Percentiles rank a stretch among this genome's conserved stretches.
Conservation (phyloP, 2,797 vertebrate species). For the Semaprochilodus insignis region DNA sequence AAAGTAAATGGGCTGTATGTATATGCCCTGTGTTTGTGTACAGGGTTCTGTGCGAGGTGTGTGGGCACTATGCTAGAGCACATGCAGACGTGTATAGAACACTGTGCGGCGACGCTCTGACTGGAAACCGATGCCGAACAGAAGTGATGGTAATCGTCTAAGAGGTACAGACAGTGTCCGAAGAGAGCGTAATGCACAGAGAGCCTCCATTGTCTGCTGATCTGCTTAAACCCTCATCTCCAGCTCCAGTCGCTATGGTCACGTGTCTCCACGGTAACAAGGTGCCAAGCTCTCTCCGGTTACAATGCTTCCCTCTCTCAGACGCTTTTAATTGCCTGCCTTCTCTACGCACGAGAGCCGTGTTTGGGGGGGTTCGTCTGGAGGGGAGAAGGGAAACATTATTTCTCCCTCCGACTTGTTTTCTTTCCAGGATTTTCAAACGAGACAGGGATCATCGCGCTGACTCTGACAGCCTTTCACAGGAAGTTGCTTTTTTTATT, state of each 20-base stretch:
- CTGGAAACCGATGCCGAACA: conserved; percentile 41
- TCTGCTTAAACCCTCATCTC: conserved; percentile 54
- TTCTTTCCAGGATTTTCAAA: conserved; percentile 73
- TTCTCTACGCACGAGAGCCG: conserved; percentile 65
- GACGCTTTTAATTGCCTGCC: conserved; percentile 61
- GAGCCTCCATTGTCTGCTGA: conserved; percentile 51
- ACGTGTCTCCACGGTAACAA: conserved; percentile 61
- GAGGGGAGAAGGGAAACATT: conserved; percentile 56
- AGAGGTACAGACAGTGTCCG: conserved; percentile 19
- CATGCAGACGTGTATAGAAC: background rate
- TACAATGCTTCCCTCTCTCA: conserved; percentile 59
- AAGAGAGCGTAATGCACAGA: conserved; percentile 37
- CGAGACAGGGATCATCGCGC: conserved; percentile 63
- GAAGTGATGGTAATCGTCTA: conserved; percentile 42
- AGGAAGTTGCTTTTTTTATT: conserved; percentile 62
- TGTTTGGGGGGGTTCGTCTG: conserved; percentile 42
- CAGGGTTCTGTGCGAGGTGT: background rate
- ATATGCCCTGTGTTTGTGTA: background rate
- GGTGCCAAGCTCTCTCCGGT: conserved; percentile 51
- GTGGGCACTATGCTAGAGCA: background rate
- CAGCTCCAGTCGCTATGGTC: conserved; percentile 55
- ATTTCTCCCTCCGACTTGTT: conserved; percentile 68
- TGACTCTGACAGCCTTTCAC: conserved; percentile 68
- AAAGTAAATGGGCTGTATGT: conserved; percentile 3
- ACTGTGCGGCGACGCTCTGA: background rate